Evolutionary conservation across 2,113 vertebrate species (phyloP), one percentile per base, ranked within the genome.

Genomic region (Neofelis nebulosa): DNA sequence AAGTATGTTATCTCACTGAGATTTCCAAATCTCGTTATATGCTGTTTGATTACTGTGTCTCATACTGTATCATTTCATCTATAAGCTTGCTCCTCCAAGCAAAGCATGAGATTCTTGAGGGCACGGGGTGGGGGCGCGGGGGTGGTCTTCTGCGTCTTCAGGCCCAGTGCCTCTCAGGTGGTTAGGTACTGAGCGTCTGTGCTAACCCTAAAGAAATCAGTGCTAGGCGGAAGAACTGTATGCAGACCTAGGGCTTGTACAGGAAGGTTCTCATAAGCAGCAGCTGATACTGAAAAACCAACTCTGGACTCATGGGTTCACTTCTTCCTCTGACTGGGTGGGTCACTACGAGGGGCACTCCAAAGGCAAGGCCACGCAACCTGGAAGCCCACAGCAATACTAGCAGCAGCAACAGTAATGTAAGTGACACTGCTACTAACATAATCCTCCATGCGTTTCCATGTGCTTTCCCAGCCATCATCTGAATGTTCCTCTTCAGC

Each of bases 401-500:
- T 2, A 4, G 7, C 0, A 4, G 25, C 5, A 15, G 36, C 66
- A 3, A 11, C 31, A 4, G n/a, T 21, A n/a, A 10, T 0, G 41
- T 18, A 16, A 78, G 2, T 48, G 41, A 29, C 74, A 29, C 27
- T 10, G 41, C 55, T 9, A 1, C 61, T 4, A 0, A 0, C 5
- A 4, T 0, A 7, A 13, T 1, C 33, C 73, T 78, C 33, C 3
- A 0, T 2, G 80, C 27, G 2, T 38, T 65, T 14, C 21, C 12
- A 1, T 1, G 52, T 0, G 36, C 29, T 83, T 9, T 33, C 48
- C n/a, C 33, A 6, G 36, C 19, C 50, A 12, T 31, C 57, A n/a
- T 31, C 66, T 55, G 5, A 36, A 41, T 1, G 29, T 15, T 84
- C 48, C 57, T 52, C 12, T n/a, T 48, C 55, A 33, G 45, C 11